Percentiles rank a stretch among this genome's conserved stretches.
Evolutionary conservation across 2,888 invertebrate genomes (phyloP).

Genomic region (Tinea pellionella): DNA sequence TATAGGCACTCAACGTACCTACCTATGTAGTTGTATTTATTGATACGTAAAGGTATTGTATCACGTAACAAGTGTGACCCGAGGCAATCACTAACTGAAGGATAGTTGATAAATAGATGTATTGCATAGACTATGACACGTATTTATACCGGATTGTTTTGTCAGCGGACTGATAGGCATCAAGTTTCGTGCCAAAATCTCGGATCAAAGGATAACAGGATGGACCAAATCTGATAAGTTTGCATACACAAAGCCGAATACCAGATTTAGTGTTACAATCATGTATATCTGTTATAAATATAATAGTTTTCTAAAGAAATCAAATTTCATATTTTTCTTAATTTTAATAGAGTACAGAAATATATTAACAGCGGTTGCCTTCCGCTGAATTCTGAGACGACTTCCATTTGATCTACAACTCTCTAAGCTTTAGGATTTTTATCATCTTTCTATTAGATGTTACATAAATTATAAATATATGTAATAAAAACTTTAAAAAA

Average conservation of each 20-base stretch:
- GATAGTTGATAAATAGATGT: background rate
- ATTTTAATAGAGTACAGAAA: background rate
- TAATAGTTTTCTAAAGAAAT: background rate
- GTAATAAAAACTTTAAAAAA: too few species aligned
- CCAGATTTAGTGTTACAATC: too few species aligned
- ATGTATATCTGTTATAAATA: too few species aligned
- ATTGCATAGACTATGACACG: background rate
- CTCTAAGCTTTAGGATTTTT: background rate
- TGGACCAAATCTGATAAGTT: background rate
- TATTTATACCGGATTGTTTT: background rate
- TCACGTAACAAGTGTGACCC: background rate
- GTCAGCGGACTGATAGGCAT: conserved; percentile 3
- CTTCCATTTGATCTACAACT: background rate
- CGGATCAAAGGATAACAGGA: conserved; percentile 4
- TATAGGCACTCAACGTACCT: background rate
- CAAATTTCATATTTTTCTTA: background rate
- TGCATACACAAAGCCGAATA: background rate
- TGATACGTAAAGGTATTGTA: background rate
- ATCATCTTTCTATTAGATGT: background rate
- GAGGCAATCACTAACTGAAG: background rate
- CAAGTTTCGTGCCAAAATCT: conserved; percentile 1
- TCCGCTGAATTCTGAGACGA: background rate
- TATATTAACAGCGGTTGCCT: background rate
- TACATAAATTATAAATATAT: background rate
- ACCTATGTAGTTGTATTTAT: background rate